Evolutionary conservation across 2,113 vertebrate species (phyloP), one percentile per base, ranked within the genome.

Genomic region (Sorex fumeus): DNA sequence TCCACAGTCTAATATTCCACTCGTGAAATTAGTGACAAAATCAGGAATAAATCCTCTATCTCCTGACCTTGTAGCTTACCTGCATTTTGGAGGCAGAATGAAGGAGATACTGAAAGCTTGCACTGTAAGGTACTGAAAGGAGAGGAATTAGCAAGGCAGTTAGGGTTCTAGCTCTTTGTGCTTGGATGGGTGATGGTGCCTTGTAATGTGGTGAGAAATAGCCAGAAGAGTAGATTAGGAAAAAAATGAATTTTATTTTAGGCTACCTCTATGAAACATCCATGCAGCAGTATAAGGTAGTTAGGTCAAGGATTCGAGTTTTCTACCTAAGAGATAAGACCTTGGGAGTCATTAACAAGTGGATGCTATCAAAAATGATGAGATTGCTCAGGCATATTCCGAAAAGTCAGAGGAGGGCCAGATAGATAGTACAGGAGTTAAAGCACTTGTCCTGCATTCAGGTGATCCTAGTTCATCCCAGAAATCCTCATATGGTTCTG

Each of bases 191-290:
- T 74, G 7, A 19, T 45, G 27, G 76, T 85, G 4, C 53, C 60
- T 88, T 93, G 89, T 76, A 62, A 40, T 87, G 72, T 90, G 34
- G 74, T 70, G 40, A 70, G 74, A 93, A 84, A 25, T 2, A 60
- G 34, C 57, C 81, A 67, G 66, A 90, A 82, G n/a, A 91, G 36
- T 36, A 75, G 7, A n/a, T 89, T 75, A 36, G 36, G 69, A 36
- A 57, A 30, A 30, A 86, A 69, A 34, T 75, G 64, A 91, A 78
- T 87, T 94, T 40, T 64, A 27, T 84, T 96, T 83, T 86, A 80
- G 28, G 70, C 34, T 64, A 84, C 34, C 87, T 21, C 25, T 79
- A 4, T 43, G 66, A 18, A 66, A 79, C 30, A 76, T 47, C 36
- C 45, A 64, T 36, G 19, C 45, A 36, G 32, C 87, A 8, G 36